Base-by-base conservation (phyloP, 2,888 invertebrate species). In the Synanthedon tipuliformis region DNA sequence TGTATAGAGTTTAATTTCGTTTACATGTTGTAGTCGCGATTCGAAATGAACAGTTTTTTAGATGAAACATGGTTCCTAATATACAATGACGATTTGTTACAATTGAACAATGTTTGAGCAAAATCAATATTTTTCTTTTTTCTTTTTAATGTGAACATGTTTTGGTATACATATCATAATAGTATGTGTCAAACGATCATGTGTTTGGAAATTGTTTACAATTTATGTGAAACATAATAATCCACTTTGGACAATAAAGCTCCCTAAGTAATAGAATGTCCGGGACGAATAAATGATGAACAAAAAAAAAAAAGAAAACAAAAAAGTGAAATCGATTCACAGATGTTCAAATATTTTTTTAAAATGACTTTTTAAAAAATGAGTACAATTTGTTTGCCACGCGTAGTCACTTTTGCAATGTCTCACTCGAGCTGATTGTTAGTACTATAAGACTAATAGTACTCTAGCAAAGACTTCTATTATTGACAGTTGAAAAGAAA, bases 151-250 rank as follows among this genome's bases (percentile, higher is more conserved):
- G 53, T 53, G 56, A 64, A 65, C 65, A 72, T 74, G 75, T 66
- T 77, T 75, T 75, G 70, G 66, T 74, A 74, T 75, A 83, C 83
- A 83, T 83, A 83, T 83, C 83, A 81, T 73, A n/a, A 69, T 69
- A 59, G 68, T 69, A 23, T 15, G 45, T 45, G 45, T 45, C 45
- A 45, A 45, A 15, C 45, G 15, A 45, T 45, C 45, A n/a, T 4
- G 12, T 45, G 45, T 45, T 34, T 45, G 12, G 45, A 45, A 13
- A 45, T 45, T 45, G 15, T 45, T 45, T 45, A 45, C 45, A 45
- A 45, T 45, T 45, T 45, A 8, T 45, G n/a, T 13, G 45, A 13
- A 45, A 41, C n/a, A 12, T 41, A 13, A 12, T 41, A 41, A 45
- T 15, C n/a, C 15, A 15, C 11, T 45, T 45, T 45, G 12, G 79